Evolutionary conservation across 30 jellyfish, hydroid and myxozoan genomes (phyloP), one percentile per base, ranked within the genome.

Genomic region (Cassiopea xamachana): DNA sequence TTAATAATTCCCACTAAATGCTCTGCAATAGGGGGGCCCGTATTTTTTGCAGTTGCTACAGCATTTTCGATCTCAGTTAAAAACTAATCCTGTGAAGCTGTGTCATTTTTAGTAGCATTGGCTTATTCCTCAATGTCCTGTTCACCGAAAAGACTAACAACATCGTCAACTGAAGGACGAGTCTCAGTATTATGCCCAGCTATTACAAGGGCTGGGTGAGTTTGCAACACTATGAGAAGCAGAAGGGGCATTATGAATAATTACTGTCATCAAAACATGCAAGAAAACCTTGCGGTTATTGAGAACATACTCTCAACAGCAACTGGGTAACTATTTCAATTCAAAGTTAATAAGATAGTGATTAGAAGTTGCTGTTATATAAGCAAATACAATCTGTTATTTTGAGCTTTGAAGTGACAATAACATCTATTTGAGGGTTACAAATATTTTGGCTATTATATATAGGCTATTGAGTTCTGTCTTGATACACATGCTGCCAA

Each of bases 121-220:
- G 14, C 16, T 16, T 69, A 6, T 5, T 69, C 48, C 47, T 69
- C 78, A 69, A 69, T 69, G 78, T 69, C 78, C 78, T 69, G 78
- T 39, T 69, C 78, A 69, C 78, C 16, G 48, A 69, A 69, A 17
- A 51, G 64, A 51, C 64, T 51, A 51, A 51, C 64, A 2, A 51
- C 64, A 69, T 69, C 48, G 5, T 69, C 47, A 69, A 14, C 78
- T 69, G 78, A 39, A 69, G 78, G 78, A 69, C 7, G 78, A 69
- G 78, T 69, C 78, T 69, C 78, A 2, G 78, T 16, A 14, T 5
- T n/a, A 69, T 69, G 78, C 78, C 78, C 78, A 17, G 78, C 78
- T 69, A 69, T 69, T 16, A 39, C 6, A 69, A 17, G 78, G 78
- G 78, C 78, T 2, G n/a, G 78, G 78, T 69, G 78, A n/a, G 14